Conservation (phyloP, 2,888 invertebrate genomes). For the Eupithecia tripunctaria region DNA sequence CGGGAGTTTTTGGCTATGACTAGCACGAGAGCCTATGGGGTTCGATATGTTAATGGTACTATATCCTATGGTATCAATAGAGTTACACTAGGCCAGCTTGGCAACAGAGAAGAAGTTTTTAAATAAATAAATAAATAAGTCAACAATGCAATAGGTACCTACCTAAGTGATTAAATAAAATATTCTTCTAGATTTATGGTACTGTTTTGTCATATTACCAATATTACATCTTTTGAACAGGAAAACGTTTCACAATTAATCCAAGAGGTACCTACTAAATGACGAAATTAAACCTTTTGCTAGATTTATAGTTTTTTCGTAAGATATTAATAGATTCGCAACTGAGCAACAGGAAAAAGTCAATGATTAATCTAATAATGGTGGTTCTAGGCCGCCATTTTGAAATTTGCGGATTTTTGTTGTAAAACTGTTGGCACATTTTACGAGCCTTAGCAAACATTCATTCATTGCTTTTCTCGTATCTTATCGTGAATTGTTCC, state of each 20-base stretch:
- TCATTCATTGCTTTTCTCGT: slow-evolving; percentile 2
- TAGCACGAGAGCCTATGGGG: too few species aligned
- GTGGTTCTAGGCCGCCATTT: neutral
- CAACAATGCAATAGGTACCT: neutral
- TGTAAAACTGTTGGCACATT: neutral
- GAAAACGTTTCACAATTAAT: neutral
- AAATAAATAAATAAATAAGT: too few species aligned
- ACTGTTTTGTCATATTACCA: neutral
- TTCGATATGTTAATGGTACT: neutral
- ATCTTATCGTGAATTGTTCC: slow-evolving; percentile 10
- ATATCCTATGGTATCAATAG: neutral
- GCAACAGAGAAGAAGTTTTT: neutral
- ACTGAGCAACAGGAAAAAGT: neutral
- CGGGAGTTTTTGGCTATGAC: too few species aligned
- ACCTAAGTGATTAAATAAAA: neutral
- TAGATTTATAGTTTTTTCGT: neutral
- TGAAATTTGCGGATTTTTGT: slow-evolving; percentile 4
- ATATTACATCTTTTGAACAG: neutral
- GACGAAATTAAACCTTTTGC: neutral
- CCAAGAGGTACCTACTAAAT: neutral
- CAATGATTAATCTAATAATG: neutral
- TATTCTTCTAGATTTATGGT: neutral
- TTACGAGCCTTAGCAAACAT: slow-evolving; percentile 8
- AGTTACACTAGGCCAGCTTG: neutral
- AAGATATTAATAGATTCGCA: neutral